Conservation (phyloP, 2,113 vertebrate species). For the Numenius arquata region DNA sequence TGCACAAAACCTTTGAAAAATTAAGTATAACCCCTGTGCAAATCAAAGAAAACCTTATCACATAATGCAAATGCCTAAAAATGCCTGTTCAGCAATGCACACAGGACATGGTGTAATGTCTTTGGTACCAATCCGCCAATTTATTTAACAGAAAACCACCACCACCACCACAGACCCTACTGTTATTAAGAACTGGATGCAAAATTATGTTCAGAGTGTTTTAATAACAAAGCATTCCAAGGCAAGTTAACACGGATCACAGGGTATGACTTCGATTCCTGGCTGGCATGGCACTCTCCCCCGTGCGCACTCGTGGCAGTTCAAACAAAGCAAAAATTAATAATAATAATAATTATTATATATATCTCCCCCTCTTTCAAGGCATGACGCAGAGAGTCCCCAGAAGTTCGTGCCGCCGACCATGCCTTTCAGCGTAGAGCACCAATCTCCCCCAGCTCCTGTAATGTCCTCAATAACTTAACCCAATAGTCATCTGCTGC, state of each 20-base stretch:
- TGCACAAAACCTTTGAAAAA: conserved; percentile 32
- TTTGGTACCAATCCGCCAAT: conserved; percentile 51
- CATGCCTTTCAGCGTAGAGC: conserved; percentile 58
- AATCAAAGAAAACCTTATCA: conserved; percentile 37
- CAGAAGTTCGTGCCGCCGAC: conserved; percentile 11
- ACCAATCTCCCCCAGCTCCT: conserved; percentile 43
- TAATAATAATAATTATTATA: not conserved
- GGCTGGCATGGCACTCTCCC: not conserved
- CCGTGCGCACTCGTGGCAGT: not conserved
- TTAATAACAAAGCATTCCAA: conserved; percentile 38
- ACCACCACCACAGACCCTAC: not conserved
- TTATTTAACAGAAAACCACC: conserved; percentile 10
- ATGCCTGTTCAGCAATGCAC: not conserved
- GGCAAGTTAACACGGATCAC: conserved; percentile 14
- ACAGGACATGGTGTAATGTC: not conserved
- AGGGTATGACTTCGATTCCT: not conserved
- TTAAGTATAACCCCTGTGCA: not conserved
- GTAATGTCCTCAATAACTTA: conserved; percentile 63
- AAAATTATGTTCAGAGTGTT: conserved; percentile 31
- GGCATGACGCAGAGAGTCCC: conserved; percentile 44
- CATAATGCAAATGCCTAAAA: not conserved
- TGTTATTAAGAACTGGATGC: not conserved
- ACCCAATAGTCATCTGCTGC: conserved; percentile 62
- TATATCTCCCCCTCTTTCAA: not conserved
- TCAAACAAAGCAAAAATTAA: not conserved